phyloP scores from a whole-genome alignment of 1,140 invertebrate genomes.

The Lepidostoma basale region DNA sequence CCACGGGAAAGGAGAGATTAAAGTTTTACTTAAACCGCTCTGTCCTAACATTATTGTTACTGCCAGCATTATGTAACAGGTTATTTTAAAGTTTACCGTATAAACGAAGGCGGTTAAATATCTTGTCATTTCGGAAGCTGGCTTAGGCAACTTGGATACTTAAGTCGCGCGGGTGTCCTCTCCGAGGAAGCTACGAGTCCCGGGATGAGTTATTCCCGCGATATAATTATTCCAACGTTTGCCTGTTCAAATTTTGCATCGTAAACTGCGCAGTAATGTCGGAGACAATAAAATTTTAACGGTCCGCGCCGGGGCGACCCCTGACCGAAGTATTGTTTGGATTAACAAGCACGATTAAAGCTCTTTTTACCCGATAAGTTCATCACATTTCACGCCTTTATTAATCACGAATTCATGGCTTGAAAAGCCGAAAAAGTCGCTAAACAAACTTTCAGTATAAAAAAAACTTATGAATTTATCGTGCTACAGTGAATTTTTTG shows the following conservation, averaged over 20 bases:
- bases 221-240: constrained; percentile 11
- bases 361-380: too few species aligned
- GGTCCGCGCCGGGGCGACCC: neutral
- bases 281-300: constrained; percentile 1
- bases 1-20: too few species aligned
- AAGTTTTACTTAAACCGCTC: too few species aligned
- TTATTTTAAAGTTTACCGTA: neutral
- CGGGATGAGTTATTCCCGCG: neutral
- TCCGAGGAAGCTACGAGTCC: neutral
- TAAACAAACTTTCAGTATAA: too few species aligned
- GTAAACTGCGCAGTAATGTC: neutral
- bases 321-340: neutral
- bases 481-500: too few species aligned
- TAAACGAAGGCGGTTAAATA: neutral
- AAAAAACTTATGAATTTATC: too few species aligned
- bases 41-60: too few species aligned
- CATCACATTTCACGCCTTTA: too few species aligned
- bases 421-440: too few species aligned
- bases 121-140: neutral
- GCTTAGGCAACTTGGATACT: neutral
- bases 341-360: neutral
- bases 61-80: too few species aligned
- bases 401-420: too few species aligned
- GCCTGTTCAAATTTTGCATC: neutral
- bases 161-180: neutral